These are phyloP conservation scores for Rhynchonycteris naso DNA, from an alignment of 2,797 vertebrate genomes.

Conservation along the genomic window DNA sequence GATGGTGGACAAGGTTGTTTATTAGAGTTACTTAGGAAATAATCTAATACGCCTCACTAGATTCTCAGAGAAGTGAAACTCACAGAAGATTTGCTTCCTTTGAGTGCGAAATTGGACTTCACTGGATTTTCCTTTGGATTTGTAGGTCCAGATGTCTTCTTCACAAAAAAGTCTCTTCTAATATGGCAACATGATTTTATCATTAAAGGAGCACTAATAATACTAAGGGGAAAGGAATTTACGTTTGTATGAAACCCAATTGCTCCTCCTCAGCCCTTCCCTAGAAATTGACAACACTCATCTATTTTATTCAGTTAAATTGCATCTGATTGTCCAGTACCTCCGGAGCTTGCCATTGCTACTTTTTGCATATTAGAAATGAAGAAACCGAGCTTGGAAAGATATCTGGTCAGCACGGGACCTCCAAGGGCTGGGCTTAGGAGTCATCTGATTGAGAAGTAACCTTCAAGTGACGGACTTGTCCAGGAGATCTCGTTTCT, in stretches of 20 bases:
- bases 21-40: slow-evolving; percentile 73
- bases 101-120: neutral
- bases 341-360: neutral
- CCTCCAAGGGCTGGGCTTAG: neutral
- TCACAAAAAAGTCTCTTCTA: neutral
- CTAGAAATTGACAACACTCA: neutral
- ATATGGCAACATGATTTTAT: neutral
- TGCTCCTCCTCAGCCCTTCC: neutral
- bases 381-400: neutral
- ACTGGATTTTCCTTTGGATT: neutral
- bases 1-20: slow-evolving; percentile 66
- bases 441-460: neutral
- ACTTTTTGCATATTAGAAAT: neutral
- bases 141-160: neutral
- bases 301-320: neutral
- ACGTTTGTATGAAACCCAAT: neutral
- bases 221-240: neutral
- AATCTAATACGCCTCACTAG: neutral
- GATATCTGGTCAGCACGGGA: neutral
- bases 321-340: neutral
- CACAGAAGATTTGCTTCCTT: neutral
- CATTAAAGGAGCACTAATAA: neutral
- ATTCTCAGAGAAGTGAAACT: neutral
- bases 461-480: neutral
- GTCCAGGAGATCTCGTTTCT: neutral